Evolutionary conservation across 1,140 invertebrate genomes (phyloP).

Genomic region (Papilio polyxenes): DNA sequence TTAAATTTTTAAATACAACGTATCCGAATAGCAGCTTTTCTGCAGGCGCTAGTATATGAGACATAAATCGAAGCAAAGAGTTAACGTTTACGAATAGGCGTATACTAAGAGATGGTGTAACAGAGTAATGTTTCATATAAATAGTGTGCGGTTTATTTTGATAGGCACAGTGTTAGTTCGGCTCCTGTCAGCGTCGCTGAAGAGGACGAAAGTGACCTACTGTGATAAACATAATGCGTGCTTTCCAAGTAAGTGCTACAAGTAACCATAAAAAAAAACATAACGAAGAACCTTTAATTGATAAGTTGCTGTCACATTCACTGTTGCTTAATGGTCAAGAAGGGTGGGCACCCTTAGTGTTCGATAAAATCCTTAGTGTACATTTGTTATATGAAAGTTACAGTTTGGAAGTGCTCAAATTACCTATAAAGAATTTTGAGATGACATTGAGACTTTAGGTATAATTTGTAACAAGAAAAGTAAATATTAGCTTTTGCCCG

Average conservation of each 20-base stretch:
- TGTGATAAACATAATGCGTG: conserved; percentile 59
- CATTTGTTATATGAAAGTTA: no score
- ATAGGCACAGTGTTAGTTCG: conserved; percentile 66
- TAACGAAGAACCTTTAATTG: background rate
- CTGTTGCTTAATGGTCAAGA: background rate
- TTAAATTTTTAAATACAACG: no score
- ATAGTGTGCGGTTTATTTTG: conserved; percentile 51
- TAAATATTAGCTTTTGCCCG: no score
- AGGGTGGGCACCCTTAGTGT: background rate
- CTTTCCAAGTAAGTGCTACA: conserved; percentile 64
- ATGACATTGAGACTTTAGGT: no score
- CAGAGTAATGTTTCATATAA: conserved; percentile 61
- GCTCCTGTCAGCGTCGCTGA: conserved; percentile 65
- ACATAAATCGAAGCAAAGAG: conserved; percentile 23
- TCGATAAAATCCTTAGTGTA: no score
- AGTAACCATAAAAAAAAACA: background rate
- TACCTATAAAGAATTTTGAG: no score
- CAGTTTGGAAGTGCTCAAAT: no score
- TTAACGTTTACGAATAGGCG: conserved; percentile 36
- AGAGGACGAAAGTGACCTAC: conserved; percentile 70
- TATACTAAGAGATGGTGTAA: conserved; percentile 60
- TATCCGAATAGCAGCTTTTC: background rate
- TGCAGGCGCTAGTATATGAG: background rate
- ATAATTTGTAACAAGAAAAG: no score
- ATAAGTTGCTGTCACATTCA: background rate